A percentile compares a stretch with the other conserved stretches of the same genome.
Evolutionary conservation across 2,797 vertebrate species (phyloP).

Genomic region (Sebastes trivittatus): DNA sequence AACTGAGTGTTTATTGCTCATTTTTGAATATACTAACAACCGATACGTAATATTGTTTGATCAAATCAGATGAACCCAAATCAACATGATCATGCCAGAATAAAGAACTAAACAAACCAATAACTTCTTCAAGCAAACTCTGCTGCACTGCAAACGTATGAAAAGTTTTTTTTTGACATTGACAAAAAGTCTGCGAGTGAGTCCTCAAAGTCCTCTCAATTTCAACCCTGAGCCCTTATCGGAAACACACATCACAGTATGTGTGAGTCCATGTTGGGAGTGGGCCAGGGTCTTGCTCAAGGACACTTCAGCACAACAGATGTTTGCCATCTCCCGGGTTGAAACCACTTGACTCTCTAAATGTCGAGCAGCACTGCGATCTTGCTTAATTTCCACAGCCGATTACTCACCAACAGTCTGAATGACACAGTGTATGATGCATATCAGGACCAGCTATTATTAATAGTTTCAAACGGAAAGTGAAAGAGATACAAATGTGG

Average conservation of each 20-base stretch:
- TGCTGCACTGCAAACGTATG: neutral
- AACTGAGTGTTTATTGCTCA: neutral
- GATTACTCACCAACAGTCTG: neutral
- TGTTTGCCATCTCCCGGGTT: neutral
- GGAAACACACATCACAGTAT: neutral
- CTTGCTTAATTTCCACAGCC: neutral
- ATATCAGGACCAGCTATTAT: conserved; percentile 6
- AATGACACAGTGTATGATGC: neutral
- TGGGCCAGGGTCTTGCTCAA: neutral
- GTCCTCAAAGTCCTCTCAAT: neutral
- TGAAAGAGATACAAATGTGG: neutral
- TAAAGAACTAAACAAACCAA: neutral
- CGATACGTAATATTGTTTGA: neutral
- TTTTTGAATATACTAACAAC: neutral
- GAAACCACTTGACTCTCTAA: neutral
- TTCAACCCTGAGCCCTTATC: neutral
- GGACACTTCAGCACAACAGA: neutral
- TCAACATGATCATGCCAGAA: neutral
- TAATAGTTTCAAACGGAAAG: neutral
- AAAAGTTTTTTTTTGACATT: neutral
- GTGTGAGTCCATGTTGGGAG: neutral
- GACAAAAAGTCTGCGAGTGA: neutral
- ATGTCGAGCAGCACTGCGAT: neutral
- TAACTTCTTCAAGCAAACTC: neutral
- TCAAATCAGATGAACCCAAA: neutral